These are phyloP conservation scores for Danio jaintianensis DNA, from an alignment of 2,797 vertebrate species.

Conservation along the genomic window DNA sequence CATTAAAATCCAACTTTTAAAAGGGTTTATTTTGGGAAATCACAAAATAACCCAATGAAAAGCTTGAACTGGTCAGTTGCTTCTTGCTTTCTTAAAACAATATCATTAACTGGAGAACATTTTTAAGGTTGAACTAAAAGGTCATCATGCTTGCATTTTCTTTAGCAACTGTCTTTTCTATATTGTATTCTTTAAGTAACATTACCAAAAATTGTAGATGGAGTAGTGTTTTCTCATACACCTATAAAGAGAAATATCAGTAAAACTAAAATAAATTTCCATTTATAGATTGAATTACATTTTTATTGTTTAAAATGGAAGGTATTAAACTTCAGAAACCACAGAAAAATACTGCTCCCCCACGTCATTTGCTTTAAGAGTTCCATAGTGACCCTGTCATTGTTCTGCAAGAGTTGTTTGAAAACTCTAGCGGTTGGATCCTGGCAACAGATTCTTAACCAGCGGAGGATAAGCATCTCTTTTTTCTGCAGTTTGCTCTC, in stretches of 20 bases:
- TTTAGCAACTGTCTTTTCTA: neutral
- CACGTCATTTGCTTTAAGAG: constrained; percentile 20
- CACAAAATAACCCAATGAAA: too few species aligned
- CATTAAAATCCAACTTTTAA: neutral
- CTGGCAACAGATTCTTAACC: constrained; percentile 48
- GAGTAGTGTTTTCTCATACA: neutral
- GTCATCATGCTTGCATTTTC: neutral
- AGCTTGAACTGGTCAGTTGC: neutral
- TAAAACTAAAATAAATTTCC: neutral
- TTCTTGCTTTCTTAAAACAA: neutral
- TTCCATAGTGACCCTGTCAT: constrained; percentile 5
- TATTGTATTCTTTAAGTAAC: neutral
- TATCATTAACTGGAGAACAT: neutral
- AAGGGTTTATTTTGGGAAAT: neutral
- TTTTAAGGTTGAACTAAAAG: neutral
- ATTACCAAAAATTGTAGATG: neutral
- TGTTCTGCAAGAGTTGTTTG: constrained; percentile 23
- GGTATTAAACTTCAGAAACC: neutral
- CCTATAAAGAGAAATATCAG: neutral
- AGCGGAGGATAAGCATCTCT: constrained; percentile 51
- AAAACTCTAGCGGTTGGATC: constrained; percentile 16
- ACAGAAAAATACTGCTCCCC: constrained; percentile 15
- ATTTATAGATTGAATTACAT: neutral
- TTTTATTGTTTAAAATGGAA: neutral
- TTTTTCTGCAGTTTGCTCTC: constrained; percentile 42